These are phyloP conservation scores for Parotocinclus haroldoi DNA, from an alignment of 2,797 vertebrate species.

Conservation along the genomic window DNA sequence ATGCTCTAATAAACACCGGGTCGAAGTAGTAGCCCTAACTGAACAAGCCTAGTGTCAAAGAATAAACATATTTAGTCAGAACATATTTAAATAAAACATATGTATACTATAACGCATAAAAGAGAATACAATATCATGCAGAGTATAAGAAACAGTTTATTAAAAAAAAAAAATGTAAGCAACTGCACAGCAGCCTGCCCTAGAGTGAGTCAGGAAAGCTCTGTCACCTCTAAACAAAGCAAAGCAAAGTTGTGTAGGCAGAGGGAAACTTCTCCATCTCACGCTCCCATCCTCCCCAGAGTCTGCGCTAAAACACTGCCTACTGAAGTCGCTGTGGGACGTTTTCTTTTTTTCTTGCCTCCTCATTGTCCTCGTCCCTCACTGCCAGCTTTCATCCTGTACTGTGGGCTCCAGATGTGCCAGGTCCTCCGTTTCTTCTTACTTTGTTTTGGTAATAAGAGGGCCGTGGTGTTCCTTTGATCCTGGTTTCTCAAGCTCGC, in stretches of 20 bases:
- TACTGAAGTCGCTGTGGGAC: background rate
- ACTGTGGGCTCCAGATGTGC: background rate
- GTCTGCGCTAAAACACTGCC: background rate
- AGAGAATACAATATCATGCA: no score
- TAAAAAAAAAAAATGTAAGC: no score
- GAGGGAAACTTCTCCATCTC: no score
- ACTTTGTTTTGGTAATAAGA: slow-evolving; percentile 2
- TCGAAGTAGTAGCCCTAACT: no score
- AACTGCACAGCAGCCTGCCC: background rate
- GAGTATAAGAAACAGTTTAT: no score
- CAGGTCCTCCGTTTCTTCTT: background rate
- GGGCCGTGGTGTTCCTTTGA: background rate
- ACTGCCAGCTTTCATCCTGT: slow-evolving; percentile 1
- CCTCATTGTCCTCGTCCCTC: background rate
- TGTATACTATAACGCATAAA: no score
- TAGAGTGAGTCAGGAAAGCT: slow-evolving; percentile 7
- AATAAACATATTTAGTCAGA: no score
- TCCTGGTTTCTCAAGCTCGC: background rate
- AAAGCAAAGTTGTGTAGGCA: slow-evolving; percentile 1
- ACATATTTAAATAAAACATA: no score
- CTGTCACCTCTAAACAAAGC: slow-evolving; percentile 14
- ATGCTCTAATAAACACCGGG: no score
- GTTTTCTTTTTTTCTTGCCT: background rate
- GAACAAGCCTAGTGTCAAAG: no score
- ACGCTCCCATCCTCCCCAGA: background rate